Percentiles rank a stretch among this genome's conserved stretches.
These are phyloP conservation scores for Sternarchorhynchus goeldii DNA, from an alignment of 2,797 vertebrate species.

Conservation along the genomic window DNA sequence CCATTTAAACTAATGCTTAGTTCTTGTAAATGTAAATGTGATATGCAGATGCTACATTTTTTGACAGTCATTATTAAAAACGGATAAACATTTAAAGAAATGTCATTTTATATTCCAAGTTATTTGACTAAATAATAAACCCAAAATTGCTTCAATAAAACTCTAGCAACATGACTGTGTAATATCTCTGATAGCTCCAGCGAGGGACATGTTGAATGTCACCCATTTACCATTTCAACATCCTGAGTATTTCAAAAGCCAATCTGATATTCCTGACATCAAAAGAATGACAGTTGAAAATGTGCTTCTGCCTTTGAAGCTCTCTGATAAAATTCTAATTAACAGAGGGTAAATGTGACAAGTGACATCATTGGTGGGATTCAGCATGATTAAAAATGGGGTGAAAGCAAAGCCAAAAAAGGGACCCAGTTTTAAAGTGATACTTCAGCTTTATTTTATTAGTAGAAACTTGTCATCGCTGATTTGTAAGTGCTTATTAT, in stretches of 20 bases:
- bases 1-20: too few species aligned
- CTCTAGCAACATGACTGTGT: conserved; percentile 11
- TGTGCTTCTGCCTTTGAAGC: conserved; percentile 64
- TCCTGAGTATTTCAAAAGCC: conserved; percentile 42
- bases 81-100: not conserved
- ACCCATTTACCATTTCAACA: conserved; percentile 43
- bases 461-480: not conserved
- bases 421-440: not conserved
- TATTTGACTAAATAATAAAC: conserved; percentile 4
- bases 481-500: not conserved
- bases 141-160: conserved; percentile 4
- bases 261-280: conserved; percentile 57
- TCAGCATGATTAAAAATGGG: not conserved
- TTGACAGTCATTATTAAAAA: too few species aligned
- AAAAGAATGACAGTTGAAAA: conserved; percentile 62
- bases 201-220: conserved; percentile 35
- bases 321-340: conserved; percentile 70
- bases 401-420: not conserved
- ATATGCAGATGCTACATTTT: too few species aligned
- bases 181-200: conserved; percentile 6
- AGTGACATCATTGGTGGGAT: conserved; percentile 32
- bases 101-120: not conserved
- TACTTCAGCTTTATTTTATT: not conserved
- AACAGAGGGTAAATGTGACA: conserved; percentile 57
- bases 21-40: too few species aligned